Conservation (phyloP, 2,797 vertebrate species). For the Siniperca undulata region DNA sequence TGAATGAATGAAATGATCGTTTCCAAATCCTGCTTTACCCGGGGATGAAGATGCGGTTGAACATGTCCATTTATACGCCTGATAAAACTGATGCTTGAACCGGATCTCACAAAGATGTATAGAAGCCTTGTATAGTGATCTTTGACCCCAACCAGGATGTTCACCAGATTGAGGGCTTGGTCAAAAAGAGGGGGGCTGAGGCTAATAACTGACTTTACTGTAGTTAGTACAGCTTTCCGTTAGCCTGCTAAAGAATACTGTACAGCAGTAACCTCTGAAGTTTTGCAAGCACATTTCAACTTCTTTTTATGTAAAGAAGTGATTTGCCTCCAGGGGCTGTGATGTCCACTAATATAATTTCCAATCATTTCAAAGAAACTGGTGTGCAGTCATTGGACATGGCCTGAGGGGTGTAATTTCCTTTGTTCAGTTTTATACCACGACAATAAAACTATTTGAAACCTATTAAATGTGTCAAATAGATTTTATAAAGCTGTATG, state of each 20-base stretch:
- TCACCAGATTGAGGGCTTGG: not conserved
- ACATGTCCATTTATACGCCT: not conserved
- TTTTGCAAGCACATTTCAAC: too few species aligned
- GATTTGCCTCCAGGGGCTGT: not conserved
- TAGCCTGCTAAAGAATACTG: not conserved
- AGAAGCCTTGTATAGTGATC: not conserved
- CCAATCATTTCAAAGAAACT: not conserved
- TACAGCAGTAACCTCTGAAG: not conserved
- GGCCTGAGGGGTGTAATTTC: not conserved
- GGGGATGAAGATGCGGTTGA: not conserved
- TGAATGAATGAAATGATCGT: not conserved
- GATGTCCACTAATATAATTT: not conserved
- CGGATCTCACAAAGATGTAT: not conserved
- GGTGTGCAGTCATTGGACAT: not conserved
- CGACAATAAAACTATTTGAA: not conserved
- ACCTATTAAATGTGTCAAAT: not conserved
- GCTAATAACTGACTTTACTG: not conserved
- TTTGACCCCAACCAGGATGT: not conserved
- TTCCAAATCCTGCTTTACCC: not conserved
- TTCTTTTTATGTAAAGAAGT: not conserved
- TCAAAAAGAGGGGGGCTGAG: not conserved
- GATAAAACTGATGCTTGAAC: not conserved
- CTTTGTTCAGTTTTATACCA: not conserved
- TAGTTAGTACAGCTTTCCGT: not conserved
- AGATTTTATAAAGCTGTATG: not conserved